Evolutionary conservation across 64 coral and sea anemone species (phyloP), one percentile per base, ranked within the genome.

Genomic region (Catalaphyllia jardinei): DNA sequence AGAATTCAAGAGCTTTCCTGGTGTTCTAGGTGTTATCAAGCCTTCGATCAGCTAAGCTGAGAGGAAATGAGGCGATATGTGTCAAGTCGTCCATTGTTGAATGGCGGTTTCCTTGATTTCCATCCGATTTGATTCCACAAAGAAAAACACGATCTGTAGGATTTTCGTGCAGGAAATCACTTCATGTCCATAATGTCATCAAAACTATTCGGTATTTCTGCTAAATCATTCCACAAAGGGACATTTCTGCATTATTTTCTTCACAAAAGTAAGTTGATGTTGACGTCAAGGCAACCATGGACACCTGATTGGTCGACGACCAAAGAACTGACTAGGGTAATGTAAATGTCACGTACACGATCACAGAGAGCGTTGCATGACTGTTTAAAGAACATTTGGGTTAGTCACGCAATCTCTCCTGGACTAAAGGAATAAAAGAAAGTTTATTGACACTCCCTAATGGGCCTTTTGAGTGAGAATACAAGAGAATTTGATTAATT

Each of bases 251-350:
- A 79, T 79, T 79, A 79, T 55, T 79, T 59, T 79, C 76, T 55
- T 79, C 55, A 55, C 22, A 79, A 77, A 79, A 79, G 24, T 54
- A 78, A 79, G 81, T 71, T 85, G 60, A 65, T 33, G 28, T 85
- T 85, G 81, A 85, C 81, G 81, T 85, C 81, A 85, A 85, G 81
- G 81, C 42, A 85, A 85, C 81, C 63, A 62, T 16, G 81, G 12
- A 67, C 35, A 71, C 61, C 62, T 51, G 20, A 85, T 85, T 85
- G 81, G 81, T 42, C 52, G 8, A 49, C 5, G 33, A 13, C 39
- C 6, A 46, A 84, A n/a, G 6, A 54, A 46, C 51, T 79, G 10
- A 57, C 46, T 27, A 15, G 76, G 62, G 62, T 39, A 49, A 20
- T 10, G 54, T 16, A 57, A 57, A 13, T 57, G 54, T 57, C 15